Evolutionary conservation across 1,140 invertebrate species (phyloP).

Genomic region (Aphidius gifuensis): DNA sequence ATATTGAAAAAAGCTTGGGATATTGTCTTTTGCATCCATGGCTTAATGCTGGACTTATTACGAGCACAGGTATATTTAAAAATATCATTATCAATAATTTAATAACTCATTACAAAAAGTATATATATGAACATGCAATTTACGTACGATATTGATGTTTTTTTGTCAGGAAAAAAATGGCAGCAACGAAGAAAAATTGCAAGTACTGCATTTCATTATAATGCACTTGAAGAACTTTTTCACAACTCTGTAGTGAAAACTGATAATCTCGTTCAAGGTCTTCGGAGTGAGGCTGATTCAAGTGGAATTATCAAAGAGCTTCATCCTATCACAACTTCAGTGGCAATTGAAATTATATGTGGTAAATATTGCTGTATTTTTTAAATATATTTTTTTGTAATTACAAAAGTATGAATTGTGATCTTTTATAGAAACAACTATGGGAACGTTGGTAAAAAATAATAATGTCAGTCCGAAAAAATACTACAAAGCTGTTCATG

Average conservation of each 20-base stretch:
- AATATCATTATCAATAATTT: too few species aligned
- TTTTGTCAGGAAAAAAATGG: too few species aligned
- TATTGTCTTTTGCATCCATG: too few species aligned
- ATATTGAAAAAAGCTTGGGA: too few species aligned
- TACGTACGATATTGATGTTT: too few species aligned
- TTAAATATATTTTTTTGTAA: too few species aligned
- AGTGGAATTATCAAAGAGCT: conserved; percentile 53
- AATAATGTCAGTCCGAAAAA: conserved; percentile 34
- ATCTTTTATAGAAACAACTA: conserved; percentile 33
- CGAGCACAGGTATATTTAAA: too few species aligned
- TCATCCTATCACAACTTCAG: conserved; percentile 58
- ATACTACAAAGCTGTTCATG: conserved; percentile 33
- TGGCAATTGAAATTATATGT: conserved; percentile 67
- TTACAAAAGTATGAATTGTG: too few species aligned
- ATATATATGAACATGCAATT: too few species aligned
- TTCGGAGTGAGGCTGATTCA: conserved; percentile 45
- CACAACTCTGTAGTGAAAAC: conserved; percentile 66
- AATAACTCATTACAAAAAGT: too few species aligned
- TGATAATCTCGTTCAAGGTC: conserved; percentile 52
- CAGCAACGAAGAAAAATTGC: too few species aligned
- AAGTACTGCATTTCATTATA: conserved; percentile 73
- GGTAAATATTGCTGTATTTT: conserved; percentile 43
- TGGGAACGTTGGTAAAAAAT: conserved; percentile 28
- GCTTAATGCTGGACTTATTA: too few species aligned
- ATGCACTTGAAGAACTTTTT: conserved; percentile 74